These are phyloP conservation scores for Neoascia interrupta DNA, from an alignment of 2,888 invertebrate genomes.

Conservation along the genomic window DNA sequence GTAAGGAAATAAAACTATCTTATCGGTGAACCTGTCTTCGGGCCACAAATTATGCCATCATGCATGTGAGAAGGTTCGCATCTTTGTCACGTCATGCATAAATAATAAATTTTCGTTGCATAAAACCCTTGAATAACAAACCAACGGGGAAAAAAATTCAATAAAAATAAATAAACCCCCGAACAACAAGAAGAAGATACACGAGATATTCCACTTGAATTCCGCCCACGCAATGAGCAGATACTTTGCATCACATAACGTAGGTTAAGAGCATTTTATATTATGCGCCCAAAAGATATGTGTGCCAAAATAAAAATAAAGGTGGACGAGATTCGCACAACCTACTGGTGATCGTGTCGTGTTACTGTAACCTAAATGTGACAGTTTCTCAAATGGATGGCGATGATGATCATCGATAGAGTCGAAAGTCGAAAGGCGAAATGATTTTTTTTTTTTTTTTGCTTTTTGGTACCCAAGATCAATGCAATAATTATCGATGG, in stretches of 20 bases:
- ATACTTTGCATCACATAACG: slow-evolving; percentile 28
- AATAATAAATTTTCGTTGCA: slow-evolving; percentile 44
- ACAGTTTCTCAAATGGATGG: slow-evolving; percentile 31
- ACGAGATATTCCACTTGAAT: slow-evolving; percentile 46
- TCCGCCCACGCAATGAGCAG: slow-evolving; percentile 47
- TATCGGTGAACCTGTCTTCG: slow-evolving; percentile 24
- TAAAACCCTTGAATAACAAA: slow-evolving; percentile 33
- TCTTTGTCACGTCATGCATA: slow-evolving; percentile 19
- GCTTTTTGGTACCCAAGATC: no score
- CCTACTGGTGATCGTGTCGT: slow-evolving; percentile 31
- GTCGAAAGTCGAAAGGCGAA: slow-evolving; percentile 16
- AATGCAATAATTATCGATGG: slow-evolving; percentile 15
- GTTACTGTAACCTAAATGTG: slow-evolving; percentile 35
- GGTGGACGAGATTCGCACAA: neutral
- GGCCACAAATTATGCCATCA: slow-evolving; percentile 8
- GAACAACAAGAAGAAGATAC: slow-evolving; percentile 29
- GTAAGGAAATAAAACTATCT: neutral
- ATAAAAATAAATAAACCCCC: slow-evolving; percentile 4
- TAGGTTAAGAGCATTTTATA: neutral
- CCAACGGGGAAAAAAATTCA: slow-evolving; percentile 24
- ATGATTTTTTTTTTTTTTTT: no score
- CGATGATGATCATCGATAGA: slow-evolving; percentile 14
- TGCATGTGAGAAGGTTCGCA: no score
- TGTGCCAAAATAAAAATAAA: slow-evolving; percentile 19
- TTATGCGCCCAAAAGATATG: slow-evolving; percentile 2